phyloP scores from a whole-genome alignment of 2,888 invertebrate genomes.

The Mayetiola destructor region DNA sequence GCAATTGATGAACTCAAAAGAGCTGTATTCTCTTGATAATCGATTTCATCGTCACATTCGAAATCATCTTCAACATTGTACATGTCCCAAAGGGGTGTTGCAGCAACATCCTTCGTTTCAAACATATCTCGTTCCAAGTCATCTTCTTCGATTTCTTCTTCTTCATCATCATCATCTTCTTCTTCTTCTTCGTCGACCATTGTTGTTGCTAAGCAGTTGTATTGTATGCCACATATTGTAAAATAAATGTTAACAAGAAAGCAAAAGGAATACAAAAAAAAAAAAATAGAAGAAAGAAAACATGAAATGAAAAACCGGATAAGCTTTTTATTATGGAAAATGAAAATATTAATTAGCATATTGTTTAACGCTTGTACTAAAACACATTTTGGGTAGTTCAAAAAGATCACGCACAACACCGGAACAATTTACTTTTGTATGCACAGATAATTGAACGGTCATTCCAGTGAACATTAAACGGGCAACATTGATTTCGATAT shows the following conservation, averaged over 20 bases:
- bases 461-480: too few species aligned
- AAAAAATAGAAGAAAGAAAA: neutral
- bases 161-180: constrained; percentile 35
- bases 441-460: too few species aligned
- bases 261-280: neutral
- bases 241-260: neutral
- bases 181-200: constrained; percentile 35
- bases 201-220: too few species aligned
- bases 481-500: too few species aligned
- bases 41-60: constrained; percentile 36
- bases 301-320: too few species aligned
- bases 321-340: too few species aligned
- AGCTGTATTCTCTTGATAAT: constrained; percentile 41
- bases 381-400: too few species aligned
- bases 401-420: too few species aligned
- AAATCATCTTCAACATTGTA: constrained; percentile 33
- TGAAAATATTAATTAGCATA: too few species aligned
- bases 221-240: neutral
- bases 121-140: constrained; percentile 34
- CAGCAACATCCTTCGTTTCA: constrained; percentile 34
- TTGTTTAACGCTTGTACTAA: too few species aligned
- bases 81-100: constrained; percentile 36
- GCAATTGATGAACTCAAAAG: constrained; percentile 38
- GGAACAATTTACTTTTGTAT: too few species aligned
- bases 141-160: constrained; percentile 36